Evolutionary conservation across 2,113 vertebrate genomes (phyloP), one percentile per base, ranked within the genome.

Genomic region (Athene cunicularia): DNA sequence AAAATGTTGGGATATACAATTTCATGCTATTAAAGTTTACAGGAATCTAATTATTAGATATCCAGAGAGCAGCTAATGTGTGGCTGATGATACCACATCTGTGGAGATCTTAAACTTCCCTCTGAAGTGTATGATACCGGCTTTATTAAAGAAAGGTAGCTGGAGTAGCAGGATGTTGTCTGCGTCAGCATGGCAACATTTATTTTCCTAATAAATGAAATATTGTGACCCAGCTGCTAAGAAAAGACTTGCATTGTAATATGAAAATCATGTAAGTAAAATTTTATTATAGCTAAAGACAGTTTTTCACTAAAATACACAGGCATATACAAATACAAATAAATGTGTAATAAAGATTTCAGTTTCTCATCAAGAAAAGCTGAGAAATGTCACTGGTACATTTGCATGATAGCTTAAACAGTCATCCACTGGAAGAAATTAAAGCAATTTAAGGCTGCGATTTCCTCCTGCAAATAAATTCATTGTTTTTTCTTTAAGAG

Each of bases 391-490:
- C 79, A 87, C 45, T 41, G 73, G 6, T 45, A 86, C 23, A 50
- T 80, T 41, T 62, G 39, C 8, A 45, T 14, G 27, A 68, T 3
- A 87, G 52, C n/a, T 60, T 95, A 85, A 96, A 86, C 39, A 94
- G 32, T 30, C 32, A 72, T 60, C 11, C 21, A 80, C 7, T 67
- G 16, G 35, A 72, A 72, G 92, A 94, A 59, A 67, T 11, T 39
- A 62, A 67, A 89, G 64, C 74, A 89, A 79, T 80, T 89, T 60
- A 64, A 91, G 24, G 35, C 28, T 81, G 43, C 66, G 49, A 75
- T 92, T 95, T 86, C 33, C 35, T 95, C 14, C 63, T 86, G 28
- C n/a, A 88, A 95, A 97, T 7, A 94, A 79, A 96, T 86, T 82
- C 24, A 68, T 72, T 66, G 27, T 30, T 95, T 89, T 83, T 93